Evolutionary conservation across 2,113 vertebrate genomes (phyloP).

Genomic region (Sula dactylatra): DNA sequence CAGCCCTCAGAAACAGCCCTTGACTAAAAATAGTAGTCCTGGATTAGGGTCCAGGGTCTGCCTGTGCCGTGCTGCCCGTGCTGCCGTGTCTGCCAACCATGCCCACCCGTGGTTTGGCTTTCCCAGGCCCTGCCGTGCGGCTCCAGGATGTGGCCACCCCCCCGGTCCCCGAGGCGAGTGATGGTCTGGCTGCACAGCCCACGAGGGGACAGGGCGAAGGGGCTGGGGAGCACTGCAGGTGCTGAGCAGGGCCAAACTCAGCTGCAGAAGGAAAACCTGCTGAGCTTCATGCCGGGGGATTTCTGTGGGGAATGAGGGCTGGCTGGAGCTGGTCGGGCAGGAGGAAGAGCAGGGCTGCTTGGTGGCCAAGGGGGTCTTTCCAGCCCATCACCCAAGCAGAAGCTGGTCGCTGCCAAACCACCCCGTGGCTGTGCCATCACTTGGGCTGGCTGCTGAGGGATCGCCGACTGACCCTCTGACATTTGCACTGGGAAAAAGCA

Average conservation of each 20-base stretch:
- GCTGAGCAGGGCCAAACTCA: fast-evolving
- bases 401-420: fast-evolving
- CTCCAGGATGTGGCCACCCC: fast-evolving
- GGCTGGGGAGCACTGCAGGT: neutral
- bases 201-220: fast-evolving
- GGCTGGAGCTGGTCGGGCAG: fast-evolving
- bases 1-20: neutral
- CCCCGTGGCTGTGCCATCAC: neutral
- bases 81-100: fast-evolving
- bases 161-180: fast-evolving
- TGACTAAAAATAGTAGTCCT: neutral
- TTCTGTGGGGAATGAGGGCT: fast-evolving
- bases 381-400: fast-evolving
- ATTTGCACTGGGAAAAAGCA: fast-evolving
- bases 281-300: fast-evolving
- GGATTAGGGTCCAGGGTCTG: neutral
- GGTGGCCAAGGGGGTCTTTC: neutral
- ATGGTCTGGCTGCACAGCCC: fast-evolving
- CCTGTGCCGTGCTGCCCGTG: fast-evolving
- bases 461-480: fast-evolving
- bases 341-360: neutral
- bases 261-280: neutral
- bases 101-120: neutral
- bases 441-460: fast-evolving
- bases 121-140: fast-evolving